Percentiles rank a stretch among this genome's conserved stretches.
Conservation (phyloP, 2,113 vertebrate genomes). For the Callipepla californica region DNA sequence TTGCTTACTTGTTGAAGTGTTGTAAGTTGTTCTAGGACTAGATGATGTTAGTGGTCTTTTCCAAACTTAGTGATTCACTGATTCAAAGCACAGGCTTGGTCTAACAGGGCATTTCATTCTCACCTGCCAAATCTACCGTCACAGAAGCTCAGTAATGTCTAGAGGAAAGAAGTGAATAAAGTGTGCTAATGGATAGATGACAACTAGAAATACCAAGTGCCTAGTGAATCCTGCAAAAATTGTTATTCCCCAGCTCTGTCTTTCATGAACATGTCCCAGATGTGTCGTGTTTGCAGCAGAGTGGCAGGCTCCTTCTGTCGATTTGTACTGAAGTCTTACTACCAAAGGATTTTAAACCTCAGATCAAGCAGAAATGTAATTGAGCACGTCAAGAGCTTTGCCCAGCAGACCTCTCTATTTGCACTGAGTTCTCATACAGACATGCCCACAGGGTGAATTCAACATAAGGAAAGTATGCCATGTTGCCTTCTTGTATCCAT, state of each 20-base stretch:
- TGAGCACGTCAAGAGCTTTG: neutral
- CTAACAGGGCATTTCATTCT: neutral
- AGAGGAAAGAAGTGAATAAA: neutral
- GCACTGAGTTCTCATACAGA: neutral
- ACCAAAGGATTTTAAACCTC: conserved; percentile 13
- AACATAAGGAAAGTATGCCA: neutral
- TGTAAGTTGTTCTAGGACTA: neutral
- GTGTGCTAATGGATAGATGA: neutral
- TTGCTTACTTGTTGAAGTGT: neutral
- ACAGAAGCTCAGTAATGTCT: neutral
- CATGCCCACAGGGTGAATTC: neutral
- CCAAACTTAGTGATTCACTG: no score
- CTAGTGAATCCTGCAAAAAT: neutral
- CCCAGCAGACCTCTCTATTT: conserved; percentile 26
- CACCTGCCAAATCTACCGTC: neutral
- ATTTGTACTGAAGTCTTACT: neutral
- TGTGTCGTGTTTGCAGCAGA: neutral
- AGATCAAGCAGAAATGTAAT: conserved; percentile 34
- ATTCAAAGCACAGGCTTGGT: neutral
- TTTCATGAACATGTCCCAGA: conserved; percentile 13
- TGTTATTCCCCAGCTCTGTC: conserved; percentile 16
- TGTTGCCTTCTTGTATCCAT: neutral
- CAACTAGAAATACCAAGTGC: neutral
- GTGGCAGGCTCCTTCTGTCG: neutral
- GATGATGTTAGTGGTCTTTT: no score